Evolutionary conservation across 2,113 vertebrate genomes (phyloP).

Genomic region (Syngnathus scovelli): DNA sequence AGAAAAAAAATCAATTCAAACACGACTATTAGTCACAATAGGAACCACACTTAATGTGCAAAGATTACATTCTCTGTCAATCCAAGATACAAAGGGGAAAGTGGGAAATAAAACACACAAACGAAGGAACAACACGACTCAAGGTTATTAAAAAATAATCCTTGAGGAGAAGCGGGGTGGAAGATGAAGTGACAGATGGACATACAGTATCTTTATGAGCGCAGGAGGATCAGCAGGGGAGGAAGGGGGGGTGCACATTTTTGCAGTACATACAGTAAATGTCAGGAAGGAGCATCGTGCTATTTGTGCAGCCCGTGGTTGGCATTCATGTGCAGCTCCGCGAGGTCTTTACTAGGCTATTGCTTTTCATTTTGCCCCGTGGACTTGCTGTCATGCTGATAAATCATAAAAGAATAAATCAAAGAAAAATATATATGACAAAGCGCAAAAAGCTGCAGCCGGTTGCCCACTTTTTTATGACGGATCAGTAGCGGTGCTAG

Average conservation of each 20-base stretch:
- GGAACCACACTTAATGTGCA: too few relatives aligned
- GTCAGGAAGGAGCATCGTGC: constrained; percentile 33
- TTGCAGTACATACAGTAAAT: constrained; percentile 52
- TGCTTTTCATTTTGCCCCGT: background rate
- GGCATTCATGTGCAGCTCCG: constrained; percentile 28
- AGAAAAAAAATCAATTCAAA: too few relatives aligned
- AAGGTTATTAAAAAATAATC: constrained; percentile 36
- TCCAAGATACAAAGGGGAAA: too few relatives aligned
- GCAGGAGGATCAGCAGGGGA: constrained; percentile 23
- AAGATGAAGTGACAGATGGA: constrained; percentile 60
- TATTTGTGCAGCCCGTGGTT: constrained; percentile 22
- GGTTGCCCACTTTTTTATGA: too few relatives aligned
- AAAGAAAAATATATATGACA: too few relatives aligned
- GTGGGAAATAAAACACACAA: too few relatives aligned
- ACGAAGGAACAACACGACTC: background rate
- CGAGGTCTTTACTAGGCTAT: constrained; percentile 6
- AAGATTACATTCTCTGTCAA: too few relatives aligned
- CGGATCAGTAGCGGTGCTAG: too few relatives aligned
- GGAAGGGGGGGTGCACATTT: constrained; percentile 29
- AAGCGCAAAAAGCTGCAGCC: too few relatives aligned
- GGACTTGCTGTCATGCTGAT: background rate
- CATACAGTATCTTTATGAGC: constrained; percentile 50
- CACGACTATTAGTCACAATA: too few relatives aligned
- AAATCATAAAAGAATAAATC: background rate
- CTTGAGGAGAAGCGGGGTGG: constrained; percentile 40